phyloP scores from a whole-genome alignment of 2,888 invertebrate species.

The Catocala sponsa region DNA sequence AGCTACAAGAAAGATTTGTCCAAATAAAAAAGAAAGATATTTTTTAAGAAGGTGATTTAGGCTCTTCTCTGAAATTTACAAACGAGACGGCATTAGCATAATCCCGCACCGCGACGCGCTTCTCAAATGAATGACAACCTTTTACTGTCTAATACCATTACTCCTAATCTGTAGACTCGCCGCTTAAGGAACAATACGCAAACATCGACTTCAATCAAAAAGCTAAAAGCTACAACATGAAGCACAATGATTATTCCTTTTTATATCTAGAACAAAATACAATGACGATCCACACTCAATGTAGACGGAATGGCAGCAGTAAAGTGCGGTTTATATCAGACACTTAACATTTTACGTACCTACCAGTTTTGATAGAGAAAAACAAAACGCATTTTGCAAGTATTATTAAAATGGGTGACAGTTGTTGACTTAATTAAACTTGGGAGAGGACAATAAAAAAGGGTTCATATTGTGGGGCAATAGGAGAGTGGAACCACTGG shows the following conservation, averaged over 20 bases:
- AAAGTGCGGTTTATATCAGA: slow-evolving; percentile 18
- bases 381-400: slow-evolving; percentile 40
- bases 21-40: slow-evolving; percentile 17
- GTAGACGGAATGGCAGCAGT: slow-evolving; percentile 2
- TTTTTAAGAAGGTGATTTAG: slow-evolving; percentile 34
- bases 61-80: slow-evolving; percentile 36
- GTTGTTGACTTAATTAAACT: slow-evolving; percentile 68
- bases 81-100: slow-evolving; percentile 63
- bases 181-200: background rate
- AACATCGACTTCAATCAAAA: slow-evolving; percentile 14
- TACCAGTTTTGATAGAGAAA: slow-evolving; percentile 7
- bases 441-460: slow-evolving; percentile 59
- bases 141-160: slow-evolving; percentile 22
- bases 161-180: slow-evolving; percentile 4
- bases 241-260: background rate
- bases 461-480: slow-evolving; percentile 55
- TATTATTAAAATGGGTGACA: slow-evolving; percentile 54
- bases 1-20: background rate
- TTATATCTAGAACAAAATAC: background rate
- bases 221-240: background rate
- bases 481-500: slow-evolving; percentile 35
- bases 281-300: background rate
- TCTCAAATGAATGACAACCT: slow-evolving; percentile 33
- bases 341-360: slow-evolving; percentile 4
- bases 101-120: slow-evolving; percentile 50